These are phyloP conservation scores for Jaculus jaculus DNA, from an alignment of 2,113 vertebrate genomes.

Conservation along the genomic window DNA sequence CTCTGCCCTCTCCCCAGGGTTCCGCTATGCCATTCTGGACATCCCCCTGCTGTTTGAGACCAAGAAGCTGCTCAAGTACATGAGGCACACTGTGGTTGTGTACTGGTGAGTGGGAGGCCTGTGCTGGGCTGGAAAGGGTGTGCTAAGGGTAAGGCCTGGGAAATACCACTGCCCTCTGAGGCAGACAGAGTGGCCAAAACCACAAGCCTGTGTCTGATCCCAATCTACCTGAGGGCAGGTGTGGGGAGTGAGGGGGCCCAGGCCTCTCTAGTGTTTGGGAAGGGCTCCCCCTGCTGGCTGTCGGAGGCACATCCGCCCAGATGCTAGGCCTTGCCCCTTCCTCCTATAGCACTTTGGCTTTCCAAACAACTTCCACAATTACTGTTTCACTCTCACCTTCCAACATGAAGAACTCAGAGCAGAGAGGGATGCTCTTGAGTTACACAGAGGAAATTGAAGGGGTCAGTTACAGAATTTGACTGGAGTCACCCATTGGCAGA, in stretches of 20 bases:
- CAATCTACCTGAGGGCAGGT: not conserved
- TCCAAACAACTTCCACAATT: not conserved
- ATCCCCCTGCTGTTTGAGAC: conserved; percentile 97
- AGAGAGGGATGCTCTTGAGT: not conserved
- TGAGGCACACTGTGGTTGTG: conserved; percentile 94
- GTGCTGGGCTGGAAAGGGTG: not conserved
- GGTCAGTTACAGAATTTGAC: not conserved
- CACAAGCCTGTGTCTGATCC: not conserved
- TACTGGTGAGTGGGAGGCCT: conserved; percentile 91
- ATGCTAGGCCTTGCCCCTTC: not conserved
- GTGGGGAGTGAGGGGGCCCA: not conserved
- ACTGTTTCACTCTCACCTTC: not conserved
- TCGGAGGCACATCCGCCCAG: not conserved
- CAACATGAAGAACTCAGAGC: not conserved
- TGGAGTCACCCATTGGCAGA: not conserved
- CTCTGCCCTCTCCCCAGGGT: conserved; percentile 84
- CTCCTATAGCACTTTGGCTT: not conserved
- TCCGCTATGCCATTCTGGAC: conserved; percentile 95
- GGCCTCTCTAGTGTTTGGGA: conserved; percentile 46
- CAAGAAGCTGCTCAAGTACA: conserved; percentile 88
- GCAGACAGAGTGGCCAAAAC: not conserved
- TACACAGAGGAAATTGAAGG: not conserved
- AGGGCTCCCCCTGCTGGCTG: conserved; percentile 59
- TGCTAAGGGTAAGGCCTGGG: fast-evolving
- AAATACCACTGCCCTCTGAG: not conserved